Conservation (phyloP, 2,797 vertebrate species). For the Mycteria americana region DNA sequence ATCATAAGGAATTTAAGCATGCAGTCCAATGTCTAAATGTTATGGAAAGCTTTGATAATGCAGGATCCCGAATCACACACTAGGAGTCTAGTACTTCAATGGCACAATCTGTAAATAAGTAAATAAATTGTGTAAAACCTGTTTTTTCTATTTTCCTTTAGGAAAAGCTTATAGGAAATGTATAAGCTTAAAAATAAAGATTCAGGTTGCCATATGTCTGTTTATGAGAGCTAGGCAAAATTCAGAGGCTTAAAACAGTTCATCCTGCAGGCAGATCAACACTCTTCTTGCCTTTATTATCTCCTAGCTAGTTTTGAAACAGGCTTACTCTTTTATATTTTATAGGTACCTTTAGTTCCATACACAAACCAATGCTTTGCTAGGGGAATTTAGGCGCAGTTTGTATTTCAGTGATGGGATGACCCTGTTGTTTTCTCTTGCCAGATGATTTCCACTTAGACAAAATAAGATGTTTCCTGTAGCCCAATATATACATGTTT, state of each 20-base stretch:
- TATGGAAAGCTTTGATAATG: slow-evolving; percentile 33
- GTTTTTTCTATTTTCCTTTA: neutral
- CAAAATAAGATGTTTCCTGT: neutral
- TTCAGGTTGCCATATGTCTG: slow-evolving; percentile 16
- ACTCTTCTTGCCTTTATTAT: neutral
- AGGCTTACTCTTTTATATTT: neutral
- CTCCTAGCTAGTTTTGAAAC: neutral
- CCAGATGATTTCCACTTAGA: neutral
- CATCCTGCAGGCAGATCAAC: neutral
- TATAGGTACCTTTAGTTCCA: neutral
- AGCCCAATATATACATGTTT: neutral
- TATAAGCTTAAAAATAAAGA: slow-evolving; percentile 19
- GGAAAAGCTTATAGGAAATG: neutral
- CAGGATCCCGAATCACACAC: slow-evolving; percentile 2
- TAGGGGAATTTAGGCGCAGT: neutral
- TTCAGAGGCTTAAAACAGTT: neutral
- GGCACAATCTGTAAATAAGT: neutral
- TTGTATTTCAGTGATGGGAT: neutral
- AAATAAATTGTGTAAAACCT: neutral
- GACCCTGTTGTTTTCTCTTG: neutral
- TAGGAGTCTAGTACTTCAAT: neutral
- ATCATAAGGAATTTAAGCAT: neutral
- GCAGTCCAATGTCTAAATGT: neutral
- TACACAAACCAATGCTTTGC: accelerated
- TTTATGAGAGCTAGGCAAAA: neutral